These are phyloP conservation scores for Serilophus lunatus DNA, from an alignment of 2,113 vertebrate genomes.

Conservation along the genomic window DNA sequence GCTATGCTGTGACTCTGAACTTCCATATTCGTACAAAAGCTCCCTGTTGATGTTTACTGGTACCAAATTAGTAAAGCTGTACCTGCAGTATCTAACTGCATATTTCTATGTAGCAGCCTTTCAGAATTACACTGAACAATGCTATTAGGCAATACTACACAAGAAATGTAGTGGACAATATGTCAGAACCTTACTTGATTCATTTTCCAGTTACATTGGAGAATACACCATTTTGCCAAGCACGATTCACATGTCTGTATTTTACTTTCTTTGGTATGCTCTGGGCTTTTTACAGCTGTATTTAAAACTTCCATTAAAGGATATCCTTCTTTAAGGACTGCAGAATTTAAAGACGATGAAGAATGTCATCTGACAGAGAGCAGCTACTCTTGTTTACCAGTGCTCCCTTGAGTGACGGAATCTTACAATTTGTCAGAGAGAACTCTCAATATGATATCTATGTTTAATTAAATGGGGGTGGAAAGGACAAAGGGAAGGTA, in stretches of 20 bases:
- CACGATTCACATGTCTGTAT: constrained; percentile 1
- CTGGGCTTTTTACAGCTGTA: not conserved
- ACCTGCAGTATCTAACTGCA: constrained; percentile 11
- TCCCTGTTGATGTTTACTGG: not conserved
- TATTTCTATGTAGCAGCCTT: not conserved
- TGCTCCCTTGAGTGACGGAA: not conserved
- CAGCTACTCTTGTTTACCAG: not conserved
- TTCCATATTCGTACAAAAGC: not conserved
- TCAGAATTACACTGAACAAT: not conserved
- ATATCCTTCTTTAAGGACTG: not conserved
- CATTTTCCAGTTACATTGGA: constrained; percentile 11
- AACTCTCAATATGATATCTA: not conserved
- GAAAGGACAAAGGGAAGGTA: not conserved
- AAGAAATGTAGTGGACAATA: constrained; percentile 28
- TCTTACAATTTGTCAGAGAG: not conserved
- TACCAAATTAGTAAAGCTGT: not conserved
- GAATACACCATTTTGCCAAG: constrained; percentile 34
- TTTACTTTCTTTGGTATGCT: constrained; percentile 15
- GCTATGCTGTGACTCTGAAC: constrained; percentile 14
- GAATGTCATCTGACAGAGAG: not conserved
- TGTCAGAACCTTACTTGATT: constrained; percentile 34
- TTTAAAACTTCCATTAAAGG: not conserved
- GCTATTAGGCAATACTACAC: constrained; percentile 23
- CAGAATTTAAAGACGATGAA: not conserved
- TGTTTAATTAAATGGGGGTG: not conserved